Evolutionary conservation across 2,113 vertebrate genomes (phyloP).

Genomic region (Aspiorhynchus laticeps): DNA sequence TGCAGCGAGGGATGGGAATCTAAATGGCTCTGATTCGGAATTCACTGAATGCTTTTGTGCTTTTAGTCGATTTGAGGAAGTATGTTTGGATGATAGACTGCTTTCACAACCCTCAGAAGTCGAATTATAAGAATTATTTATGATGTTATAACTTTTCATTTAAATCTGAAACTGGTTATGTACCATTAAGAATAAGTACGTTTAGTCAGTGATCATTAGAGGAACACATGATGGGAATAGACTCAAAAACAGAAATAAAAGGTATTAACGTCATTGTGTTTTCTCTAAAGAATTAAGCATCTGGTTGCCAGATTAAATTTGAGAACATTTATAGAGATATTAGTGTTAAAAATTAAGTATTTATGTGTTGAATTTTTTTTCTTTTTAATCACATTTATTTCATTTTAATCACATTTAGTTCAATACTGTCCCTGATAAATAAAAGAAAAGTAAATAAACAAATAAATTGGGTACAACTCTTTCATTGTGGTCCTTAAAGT

Average conservation of each 20-base stretch:
- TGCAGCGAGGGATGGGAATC: not conserved
- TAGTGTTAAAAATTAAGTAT: no score
- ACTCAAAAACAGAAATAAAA: not conserved
- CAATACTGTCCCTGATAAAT: no score
- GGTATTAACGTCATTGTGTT: not conserved
- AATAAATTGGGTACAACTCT: not conserved
- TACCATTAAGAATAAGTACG: not conserved
- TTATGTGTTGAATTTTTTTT: no score
- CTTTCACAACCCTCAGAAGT: not conserved
- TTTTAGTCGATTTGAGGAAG: not conserved
- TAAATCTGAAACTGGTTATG: not conserved
- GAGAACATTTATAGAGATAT: not conserved
- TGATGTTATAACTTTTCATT: not conserved
- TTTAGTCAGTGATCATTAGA: not conserved
- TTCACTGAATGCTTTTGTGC: not conserved
- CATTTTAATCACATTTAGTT: no score
- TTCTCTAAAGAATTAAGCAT: not conserved
- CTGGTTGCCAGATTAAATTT: no score
- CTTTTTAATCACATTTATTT: no score
- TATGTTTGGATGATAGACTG: not conserved
- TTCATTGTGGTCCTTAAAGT: not conserved
- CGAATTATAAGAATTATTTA: not conserved
- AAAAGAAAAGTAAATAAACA: no score
- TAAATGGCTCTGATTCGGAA: not conserved
- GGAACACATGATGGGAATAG: no score